These are phyloP conservation scores for Platerodrilus igneus DNA, from an alignment of 2,888 invertebrate species.

Conservation along the genomic window DNA sequence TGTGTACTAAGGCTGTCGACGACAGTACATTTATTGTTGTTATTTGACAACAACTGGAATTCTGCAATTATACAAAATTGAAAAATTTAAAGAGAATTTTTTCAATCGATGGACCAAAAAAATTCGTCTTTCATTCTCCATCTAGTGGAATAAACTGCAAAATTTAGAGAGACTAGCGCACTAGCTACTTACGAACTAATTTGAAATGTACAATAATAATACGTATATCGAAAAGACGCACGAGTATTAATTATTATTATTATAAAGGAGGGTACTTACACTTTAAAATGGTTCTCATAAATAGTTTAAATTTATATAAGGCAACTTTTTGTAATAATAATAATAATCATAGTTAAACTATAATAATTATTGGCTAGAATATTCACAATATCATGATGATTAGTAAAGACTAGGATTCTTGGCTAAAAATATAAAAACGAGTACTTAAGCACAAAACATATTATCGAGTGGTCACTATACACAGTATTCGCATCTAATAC, in stretches of 20 bases:
- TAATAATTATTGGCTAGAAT: slow-evolving; percentile 30
- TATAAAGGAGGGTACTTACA: slow-evolving; percentile 13
- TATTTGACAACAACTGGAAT: slow-evolving; percentile 38
- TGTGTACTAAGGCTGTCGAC: slow-evolving; percentile 33
- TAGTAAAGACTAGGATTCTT: slow-evolving; percentile 10
- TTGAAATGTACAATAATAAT: slow-evolving; percentile 12
- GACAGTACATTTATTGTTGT: slow-evolving; percentile 38
- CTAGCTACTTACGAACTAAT: no score
- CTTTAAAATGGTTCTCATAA: slow-evolving; percentile 33
- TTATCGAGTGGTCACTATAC: slow-evolving; percentile 17
- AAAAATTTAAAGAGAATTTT: slow-evolving; percentile 14
- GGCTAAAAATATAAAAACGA: slow-evolving; percentile 9
- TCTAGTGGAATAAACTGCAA: slow-evolving; percentile 7
- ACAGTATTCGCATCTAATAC: slow-evolving; percentile 19
- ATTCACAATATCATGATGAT: slow-evolving; percentile 14
- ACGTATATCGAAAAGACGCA: no score
- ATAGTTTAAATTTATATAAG: slow-evolving; percentile 40
- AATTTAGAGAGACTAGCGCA: slow-evolving; percentile 2
- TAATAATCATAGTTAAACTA: no score
- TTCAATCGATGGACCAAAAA: no score
- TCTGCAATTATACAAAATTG: slow-evolving; percentile 17
- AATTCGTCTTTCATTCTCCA: slow-evolving; percentile 8
- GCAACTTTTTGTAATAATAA: slow-evolving; percentile 43
- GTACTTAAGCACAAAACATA: slow-evolving; percentile 20
- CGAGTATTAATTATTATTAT: slow-evolving; percentile 16